A percentile compares a stretch with the other conserved stretches of the same genome.
Conservation (phyloP, 2,888 invertebrate genomes). For the Rhaphigaster nebulosa region DNA sequence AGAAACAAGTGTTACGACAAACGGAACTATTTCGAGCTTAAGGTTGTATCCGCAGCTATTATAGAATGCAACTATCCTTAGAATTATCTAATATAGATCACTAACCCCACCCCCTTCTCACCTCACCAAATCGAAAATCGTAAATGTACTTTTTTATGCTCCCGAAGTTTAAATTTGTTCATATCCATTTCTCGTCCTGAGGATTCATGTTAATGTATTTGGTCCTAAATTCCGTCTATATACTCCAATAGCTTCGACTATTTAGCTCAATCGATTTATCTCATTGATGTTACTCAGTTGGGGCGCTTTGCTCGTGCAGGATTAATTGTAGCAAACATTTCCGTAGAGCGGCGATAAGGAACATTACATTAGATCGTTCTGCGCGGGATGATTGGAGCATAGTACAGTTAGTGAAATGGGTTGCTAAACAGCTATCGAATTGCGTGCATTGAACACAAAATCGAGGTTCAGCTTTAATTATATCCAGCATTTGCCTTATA, state of each 20-base stretch:
- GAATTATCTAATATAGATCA: too few relatives aligned
- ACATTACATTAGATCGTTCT: background rate
- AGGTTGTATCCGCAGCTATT: too few relatives aligned
- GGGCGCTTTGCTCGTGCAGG: background rate
- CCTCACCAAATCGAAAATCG: too few relatives aligned
- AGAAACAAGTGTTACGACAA: too few relatives aligned
- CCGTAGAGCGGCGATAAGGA: background rate
- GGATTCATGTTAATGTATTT: background rate
- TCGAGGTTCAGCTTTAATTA: conserved; percentile 48
- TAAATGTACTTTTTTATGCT: too few relatives aligned
- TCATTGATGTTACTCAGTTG: background rate
- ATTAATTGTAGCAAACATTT: background rate
- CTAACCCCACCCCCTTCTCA: too few relatives aligned
- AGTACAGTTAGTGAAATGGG: conserved; percentile 25
- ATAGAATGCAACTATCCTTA: too few relatives aligned
- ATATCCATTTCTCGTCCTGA: too few relatives aligned
- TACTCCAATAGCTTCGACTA: background rate
- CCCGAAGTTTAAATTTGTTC: too few relatives aligned
- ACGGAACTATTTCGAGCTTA: too few relatives aligned
- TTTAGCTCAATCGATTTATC: background rate
- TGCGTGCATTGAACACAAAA: conserved; percentile 52
- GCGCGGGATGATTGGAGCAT: background rate
- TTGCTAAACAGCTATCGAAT: conserved; percentile 52
- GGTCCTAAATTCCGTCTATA: background rate
- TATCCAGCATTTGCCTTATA: conserved; percentile 21